These are phyloP conservation scores for Lutjanus erythropterus DNA, from an alignment of 2,113 vertebrate genomes.

Conservation along the genomic window DNA sequence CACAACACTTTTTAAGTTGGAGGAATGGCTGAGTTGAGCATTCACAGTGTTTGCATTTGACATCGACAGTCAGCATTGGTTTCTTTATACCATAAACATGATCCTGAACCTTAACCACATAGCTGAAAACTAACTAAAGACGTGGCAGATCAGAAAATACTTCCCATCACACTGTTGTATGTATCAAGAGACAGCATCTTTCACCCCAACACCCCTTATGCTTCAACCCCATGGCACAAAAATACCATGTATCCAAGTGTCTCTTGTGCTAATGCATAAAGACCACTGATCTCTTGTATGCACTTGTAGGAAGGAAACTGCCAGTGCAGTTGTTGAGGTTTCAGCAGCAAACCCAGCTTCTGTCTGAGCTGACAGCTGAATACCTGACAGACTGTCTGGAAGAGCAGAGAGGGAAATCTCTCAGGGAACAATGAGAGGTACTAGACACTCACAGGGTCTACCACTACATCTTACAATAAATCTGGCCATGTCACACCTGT, in stretches of 20 bases:
- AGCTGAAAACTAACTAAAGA: too few relatives aligned
- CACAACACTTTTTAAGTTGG: too few relatives aligned
- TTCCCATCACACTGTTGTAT: too few relatives aligned
- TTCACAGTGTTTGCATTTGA: too few relatives aligned
- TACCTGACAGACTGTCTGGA: slow-evolving; percentile 44
- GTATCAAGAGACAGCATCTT: too few relatives aligned
- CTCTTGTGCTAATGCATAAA: slow-evolving; percentile 4
- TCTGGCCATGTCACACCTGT: slow-evolving; percentile 2
- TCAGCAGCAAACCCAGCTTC: slow-evolving; percentile 25
- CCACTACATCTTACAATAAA: slow-evolving; percentile 16
- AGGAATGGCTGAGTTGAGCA: too few relatives aligned
- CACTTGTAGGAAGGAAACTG: background rate
- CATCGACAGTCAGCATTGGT: too few relatives aligned
- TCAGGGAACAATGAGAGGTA: slow-evolving; percentile 22
- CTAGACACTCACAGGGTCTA: slow-evolving; percentile 1
- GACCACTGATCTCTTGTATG: background rate
- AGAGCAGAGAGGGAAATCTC: slow-evolving; percentile 30
- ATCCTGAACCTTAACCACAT: too few relatives aligned
- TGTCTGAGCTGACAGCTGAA: slow-evolving; percentile 43
- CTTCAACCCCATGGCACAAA: background rate
- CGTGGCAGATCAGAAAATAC: too few relatives aligned
- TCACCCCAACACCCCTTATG: background rate
- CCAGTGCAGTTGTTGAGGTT: background rate
- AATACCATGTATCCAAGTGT: background rate
- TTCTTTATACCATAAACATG: too few relatives aligned